Evolutionary conservation across 2,797 vertebrate genomes (phyloP).

Genomic region (Dendrocincla tyrannina): DNA sequence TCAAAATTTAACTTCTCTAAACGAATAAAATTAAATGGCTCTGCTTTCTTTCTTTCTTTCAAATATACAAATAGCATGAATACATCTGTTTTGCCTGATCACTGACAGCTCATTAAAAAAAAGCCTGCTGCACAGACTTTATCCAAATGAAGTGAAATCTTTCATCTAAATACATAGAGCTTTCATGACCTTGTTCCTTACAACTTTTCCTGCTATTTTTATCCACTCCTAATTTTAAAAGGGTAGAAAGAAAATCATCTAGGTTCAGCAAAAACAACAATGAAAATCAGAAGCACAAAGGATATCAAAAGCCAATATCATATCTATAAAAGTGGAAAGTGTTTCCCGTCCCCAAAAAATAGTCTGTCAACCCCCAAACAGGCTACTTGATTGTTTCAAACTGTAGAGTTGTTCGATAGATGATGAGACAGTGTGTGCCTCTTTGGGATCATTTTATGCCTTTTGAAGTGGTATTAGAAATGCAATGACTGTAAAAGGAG

Average conservation of each 20-base stretch:
- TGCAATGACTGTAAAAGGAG: accelerated
- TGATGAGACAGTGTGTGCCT: background rate
- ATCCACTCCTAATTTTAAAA: background rate
- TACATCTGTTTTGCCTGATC: constrained; percentile 52
- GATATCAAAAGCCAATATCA: accelerated
- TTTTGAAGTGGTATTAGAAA: background rate
- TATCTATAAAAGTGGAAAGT: background rate
- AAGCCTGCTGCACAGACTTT: constrained; percentile 5
- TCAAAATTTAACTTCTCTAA: background rate
- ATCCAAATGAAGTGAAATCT: constrained; percentile 12
- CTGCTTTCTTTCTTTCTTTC: constrained; percentile 41
- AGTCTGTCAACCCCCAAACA: background rate
- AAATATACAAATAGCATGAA: constrained; percentile 10
- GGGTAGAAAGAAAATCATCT: background rate
- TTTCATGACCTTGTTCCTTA: background rate
- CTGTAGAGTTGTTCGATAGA: background rate
- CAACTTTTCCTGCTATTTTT: background rate
- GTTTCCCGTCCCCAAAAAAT: background rate
- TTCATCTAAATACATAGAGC: background rate
- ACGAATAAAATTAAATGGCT: background rate
- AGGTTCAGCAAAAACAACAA: background rate
- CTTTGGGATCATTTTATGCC: background rate
- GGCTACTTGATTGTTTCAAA: background rate
- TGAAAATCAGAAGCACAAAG: background rate
- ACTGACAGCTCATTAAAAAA: constrained; percentile 9